Percentiles rank a stretch among this genome's conserved stretches.
These are phyloP conservation scores for Zaprionus inermis DNA, from an alignment of 1,140 invertebrate species.

Conservation along the genomic window DNA sequence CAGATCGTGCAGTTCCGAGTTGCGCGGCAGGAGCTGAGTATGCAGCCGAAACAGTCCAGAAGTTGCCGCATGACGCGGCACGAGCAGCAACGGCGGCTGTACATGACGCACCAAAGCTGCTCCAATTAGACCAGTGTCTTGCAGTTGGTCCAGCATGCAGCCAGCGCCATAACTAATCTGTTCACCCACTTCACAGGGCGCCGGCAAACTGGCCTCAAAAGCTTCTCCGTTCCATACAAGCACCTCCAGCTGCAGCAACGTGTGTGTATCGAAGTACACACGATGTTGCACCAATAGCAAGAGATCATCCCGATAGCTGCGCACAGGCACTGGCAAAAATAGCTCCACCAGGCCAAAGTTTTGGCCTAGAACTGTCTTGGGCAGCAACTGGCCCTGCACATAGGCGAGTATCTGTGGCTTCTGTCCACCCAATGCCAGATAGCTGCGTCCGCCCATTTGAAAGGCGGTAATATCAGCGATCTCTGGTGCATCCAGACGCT, in stretches of 20 bases:
- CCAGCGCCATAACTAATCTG: conserved; percentile 66
- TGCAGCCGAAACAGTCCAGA: conserved; percentile 73
- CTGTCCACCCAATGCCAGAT: conserved; percentile 84
- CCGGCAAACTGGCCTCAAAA: conserved; percentile 84
- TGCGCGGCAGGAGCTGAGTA: conserved; percentile 61
- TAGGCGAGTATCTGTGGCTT: conserved; percentile 83
- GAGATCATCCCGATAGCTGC: conserved; percentile 85
- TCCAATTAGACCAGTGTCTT: conserved; percentile 70
- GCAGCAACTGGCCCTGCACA: conserved; percentile 64
- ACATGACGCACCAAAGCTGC: conserved; percentile 63
- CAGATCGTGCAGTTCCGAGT: conserved; percentile 73
- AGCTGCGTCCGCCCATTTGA: conserved; percentile 84
- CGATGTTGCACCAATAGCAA: conserved; percentile 85
- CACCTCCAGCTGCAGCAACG: conserved; percentile 83
- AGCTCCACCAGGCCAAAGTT: conserved; percentile 77
- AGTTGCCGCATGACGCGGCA: conserved; percentile 68
- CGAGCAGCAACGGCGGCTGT: conserved; percentile 75
- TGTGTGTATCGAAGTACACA: conserved; percentile 83
- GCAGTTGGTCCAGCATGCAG: conserved; percentile 83
- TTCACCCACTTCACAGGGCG: conserved; percentile 79
- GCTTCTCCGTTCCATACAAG: conserved; percentile 85
- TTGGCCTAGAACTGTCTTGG: conserved; percentile 76
- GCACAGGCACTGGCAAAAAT: conserved; percentile 84
- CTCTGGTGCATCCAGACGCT: conserved; percentile 45
- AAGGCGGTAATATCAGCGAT: conserved; percentile 69